These are phyloP conservation scores for Palloptera scutellata DNA, from an alignment of 2,888 invertebrate species.

Conservation along the genomic window DNA sequence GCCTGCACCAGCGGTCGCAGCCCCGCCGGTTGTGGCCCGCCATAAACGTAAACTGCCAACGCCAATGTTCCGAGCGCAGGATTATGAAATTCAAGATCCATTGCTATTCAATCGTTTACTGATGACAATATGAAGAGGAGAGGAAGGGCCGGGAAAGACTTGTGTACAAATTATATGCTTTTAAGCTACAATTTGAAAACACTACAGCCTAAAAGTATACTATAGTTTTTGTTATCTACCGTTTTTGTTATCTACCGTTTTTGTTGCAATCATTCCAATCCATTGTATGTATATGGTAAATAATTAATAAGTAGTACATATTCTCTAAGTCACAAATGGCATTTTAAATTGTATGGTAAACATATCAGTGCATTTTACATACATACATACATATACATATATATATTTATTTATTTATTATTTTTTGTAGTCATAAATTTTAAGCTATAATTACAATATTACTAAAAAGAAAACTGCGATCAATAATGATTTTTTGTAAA, in stretches of 20 bases:
- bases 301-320: background rate
- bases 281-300: too few relatives aligned
- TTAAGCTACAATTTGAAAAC: background rate
- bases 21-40: constrained; percentile 10
- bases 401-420: constrained; percentile 13
- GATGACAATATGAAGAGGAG: constrained; percentile 6
- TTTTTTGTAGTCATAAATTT: constrained; percentile 1
- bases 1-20: constrained; percentile 11
- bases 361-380: background rate
- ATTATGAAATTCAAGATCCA: constrained; percentile 54
- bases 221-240: background rate
- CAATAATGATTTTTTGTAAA: constrained; percentile 1
- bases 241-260: too few relatives aligned
- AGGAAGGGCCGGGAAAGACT: background rate
- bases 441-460: background rate
- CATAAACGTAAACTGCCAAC: constrained; percentile 20
- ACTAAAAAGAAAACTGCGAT: background rate
- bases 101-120: constrained; percentile 54
- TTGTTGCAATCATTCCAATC: background rate
- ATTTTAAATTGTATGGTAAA: background rate
- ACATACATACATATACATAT: constrained; percentile 2
- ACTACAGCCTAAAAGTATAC: background rate
- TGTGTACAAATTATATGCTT: too few relatives aligned
- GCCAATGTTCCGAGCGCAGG: constrained; percentile 36
- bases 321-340: constrained; percentile 12